Evolutionary conservation across 2,113 vertebrate species (phyloP), one percentile per base, ranked within the genome.

Genomic region (Sialia sialis): DNA sequence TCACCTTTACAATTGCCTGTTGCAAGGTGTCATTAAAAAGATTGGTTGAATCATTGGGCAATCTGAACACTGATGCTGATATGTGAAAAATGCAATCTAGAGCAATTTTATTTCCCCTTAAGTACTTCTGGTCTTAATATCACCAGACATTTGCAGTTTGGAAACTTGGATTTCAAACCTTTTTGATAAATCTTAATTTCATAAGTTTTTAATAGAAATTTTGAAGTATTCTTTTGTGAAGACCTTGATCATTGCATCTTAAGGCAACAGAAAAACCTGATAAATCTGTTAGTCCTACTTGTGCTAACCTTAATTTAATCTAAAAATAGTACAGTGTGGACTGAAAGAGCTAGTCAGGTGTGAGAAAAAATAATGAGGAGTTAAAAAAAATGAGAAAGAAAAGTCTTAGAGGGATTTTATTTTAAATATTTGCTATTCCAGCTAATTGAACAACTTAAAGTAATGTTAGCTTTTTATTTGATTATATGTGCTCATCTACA

Each of bases 1-100:
- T 95, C 79, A 84, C 78, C 82, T 93, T 90, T 95, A 87, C 67
- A 96, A 91, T 96, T 95, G 93, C 79, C 85, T 90, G 81, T 95
- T 97, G 94, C 84, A 91, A 85, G 56, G 13, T 87, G 48, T 86
- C 63, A 74, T 96, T 97, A 93, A 80, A 95, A 94, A 88, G 89
- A 93, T 95, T 63, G 89, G 67, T 87, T 90, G 91, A 90, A 93
- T 95, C 6, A 0, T 55, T 87, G 49, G 82, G 63, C 63, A 70
- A 17, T 77, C 75, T 70, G 67, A 95, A 70, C 89, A 70, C 30
- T 55, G 43, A 59, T 80, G 46, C 75, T 74, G 93, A 77, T 29
- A 41, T 13, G 25, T 39, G 82, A 91, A 94, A 95, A 94, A 90
- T 86, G n/a, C 43, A 59, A 25, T 83, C 62, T 88, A 66, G 74